Evolutionary conservation across 2,113 vertebrate species (phyloP).

Genomic region (Megaceryle torquata): DNA sequence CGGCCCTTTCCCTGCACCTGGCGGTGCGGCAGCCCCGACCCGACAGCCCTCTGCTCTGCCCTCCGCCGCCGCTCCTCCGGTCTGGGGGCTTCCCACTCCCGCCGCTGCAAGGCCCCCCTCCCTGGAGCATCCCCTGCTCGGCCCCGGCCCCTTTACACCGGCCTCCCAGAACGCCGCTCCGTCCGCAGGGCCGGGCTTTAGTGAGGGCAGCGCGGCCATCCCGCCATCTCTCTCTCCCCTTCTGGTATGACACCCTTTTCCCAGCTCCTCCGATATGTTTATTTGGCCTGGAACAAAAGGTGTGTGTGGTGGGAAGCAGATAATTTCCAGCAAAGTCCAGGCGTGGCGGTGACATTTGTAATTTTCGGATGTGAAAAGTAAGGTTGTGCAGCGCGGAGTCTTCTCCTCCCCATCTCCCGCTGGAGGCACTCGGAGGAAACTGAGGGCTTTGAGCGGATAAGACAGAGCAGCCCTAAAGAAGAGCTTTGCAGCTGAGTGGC

Average conservation of each 20-base stretch:
- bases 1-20: background rate
- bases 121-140: background rate
- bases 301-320: background rate
- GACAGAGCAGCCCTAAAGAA: background rate
- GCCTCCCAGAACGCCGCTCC: background rate
- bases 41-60: background rate
- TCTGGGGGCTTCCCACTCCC: background rate
- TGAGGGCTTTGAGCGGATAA: background rate
- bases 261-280: background rate
- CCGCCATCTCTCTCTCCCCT: background rate
- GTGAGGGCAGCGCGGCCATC: background rate
- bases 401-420: background rate
- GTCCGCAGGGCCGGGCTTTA: background rate
- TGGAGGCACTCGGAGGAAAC: background rate
- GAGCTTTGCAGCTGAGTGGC: constrained; percentile 31
- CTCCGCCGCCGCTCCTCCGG: background rate
- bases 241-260: background rate
- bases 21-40: background rate
- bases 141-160: background rate
- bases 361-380: background rate
- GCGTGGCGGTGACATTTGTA: background rate
- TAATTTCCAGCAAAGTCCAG: background rate
- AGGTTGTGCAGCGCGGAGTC: background rate
- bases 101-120: background rate
- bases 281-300: constrained; percentile 44